Conservation (phyloP, 2,888 invertebrate genomes). For the Macaria notata region DNA sequence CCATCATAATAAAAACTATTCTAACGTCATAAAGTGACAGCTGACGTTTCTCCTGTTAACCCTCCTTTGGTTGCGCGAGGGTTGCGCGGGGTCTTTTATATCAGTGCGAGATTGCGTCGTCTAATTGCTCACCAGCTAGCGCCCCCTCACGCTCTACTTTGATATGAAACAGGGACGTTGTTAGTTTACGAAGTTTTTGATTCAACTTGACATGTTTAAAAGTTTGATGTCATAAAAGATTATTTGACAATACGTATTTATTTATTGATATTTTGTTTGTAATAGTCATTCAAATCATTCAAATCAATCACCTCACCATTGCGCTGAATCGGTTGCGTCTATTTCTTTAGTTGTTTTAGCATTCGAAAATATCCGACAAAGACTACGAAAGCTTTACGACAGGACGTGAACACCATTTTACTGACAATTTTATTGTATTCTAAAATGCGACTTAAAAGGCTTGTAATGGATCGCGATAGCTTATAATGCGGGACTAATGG, state of each 20-base stretch:
- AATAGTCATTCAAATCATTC: too few relatives aligned
- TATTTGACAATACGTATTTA: too few relatives aligned
- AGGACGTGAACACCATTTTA: slow-evolving; percentile 27
- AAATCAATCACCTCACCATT: too few relatives aligned
- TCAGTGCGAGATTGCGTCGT: neutral
- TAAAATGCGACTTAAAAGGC: slow-evolving; percentile 24
- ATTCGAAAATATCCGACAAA: neutral
- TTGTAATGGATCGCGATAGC: slow-evolving; percentile 23
- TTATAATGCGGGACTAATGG: slow-evolving; percentile 23
- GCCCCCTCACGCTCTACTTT: too few relatives aligned
- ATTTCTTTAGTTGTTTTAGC: too few relatives aligned
- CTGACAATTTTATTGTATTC: slow-evolving; percentile 27
- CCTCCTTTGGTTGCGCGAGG: slow-evolving; percentile 6
- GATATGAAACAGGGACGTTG: too few relatives aligned
- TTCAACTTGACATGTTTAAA: too few relatives aligned
- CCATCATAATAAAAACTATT: too few relatives aligned
- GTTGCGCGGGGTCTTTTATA: slow-evolving; percentile 3
- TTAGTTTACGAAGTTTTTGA: too few relatives aligned
- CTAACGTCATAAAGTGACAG: neutral
- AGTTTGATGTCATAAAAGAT: too few relatives aligned
- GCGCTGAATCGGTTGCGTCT: too few relatives aligned
- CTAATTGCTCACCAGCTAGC: neutral
- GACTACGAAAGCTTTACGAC: slow-evolving; percentile 27
- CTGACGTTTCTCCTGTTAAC: slow-evolving; percentile 3
- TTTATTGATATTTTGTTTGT: too few relatives aligned